Conservation (phyloP, 2,888 invertebrate species). For the Oeneis ivallda region DNA sequence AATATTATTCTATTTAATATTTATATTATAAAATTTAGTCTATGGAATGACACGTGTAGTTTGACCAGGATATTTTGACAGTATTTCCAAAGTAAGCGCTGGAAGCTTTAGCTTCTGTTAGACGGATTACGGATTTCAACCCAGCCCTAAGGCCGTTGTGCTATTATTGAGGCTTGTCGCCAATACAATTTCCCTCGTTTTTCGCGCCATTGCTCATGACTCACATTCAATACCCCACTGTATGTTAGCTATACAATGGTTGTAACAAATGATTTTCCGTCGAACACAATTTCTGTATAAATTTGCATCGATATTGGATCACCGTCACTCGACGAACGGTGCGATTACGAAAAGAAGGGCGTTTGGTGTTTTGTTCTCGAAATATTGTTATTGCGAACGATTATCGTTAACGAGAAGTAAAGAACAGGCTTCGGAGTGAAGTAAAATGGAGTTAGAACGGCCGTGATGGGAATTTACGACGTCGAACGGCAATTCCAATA, state of each 20-base stretch:
- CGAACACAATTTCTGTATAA: conserved; percentile 32
- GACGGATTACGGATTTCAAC: too few species aligned
- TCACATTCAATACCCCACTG: neutral
- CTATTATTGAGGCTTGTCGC: too few species aligned
- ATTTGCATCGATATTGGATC: conserved; percentile 37
- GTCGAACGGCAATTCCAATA: neutral
- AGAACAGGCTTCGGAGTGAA: neutral
- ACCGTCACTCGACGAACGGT: conserved; percentile 16
- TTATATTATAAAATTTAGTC: too few species aligned
- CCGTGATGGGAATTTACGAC: conserved; percentile 2
- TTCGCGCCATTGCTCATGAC: neutral
- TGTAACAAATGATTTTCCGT: conserved; percentile 8
- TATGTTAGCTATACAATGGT: neutral
- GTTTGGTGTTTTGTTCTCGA: conserved; percentile 24
- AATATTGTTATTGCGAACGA: conserved; percentile 26
- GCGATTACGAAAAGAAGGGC: conserved; percentile 16
- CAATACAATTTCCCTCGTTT: neutral
- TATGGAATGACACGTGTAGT: too few species aligned
- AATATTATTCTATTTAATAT: too few species aligned
- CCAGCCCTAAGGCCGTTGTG: too few species aligned
- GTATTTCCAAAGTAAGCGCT: too few species aligned
- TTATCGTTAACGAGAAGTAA: conserved; percentile 22
- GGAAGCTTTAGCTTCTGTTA: too few species aligned
- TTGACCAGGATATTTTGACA: too few species aligned
- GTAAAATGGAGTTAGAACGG: conserved; percentile 10